Conservation (phyloP, 1,140 invertebrate genomes). For the Archivesica marissinica region DNA sequence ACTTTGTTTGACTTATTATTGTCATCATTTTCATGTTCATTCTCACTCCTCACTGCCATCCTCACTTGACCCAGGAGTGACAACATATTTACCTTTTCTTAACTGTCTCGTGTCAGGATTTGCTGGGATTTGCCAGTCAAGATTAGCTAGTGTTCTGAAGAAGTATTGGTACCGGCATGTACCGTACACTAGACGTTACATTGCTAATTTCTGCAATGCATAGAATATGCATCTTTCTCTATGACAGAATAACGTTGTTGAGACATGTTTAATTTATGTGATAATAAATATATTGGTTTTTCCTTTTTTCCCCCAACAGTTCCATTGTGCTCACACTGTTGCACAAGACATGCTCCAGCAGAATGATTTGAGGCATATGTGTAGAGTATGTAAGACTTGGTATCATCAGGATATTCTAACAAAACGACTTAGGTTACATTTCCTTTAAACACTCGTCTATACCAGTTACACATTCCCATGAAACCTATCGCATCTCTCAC, state of each 20-base stretch:
- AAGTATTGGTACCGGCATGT: too few relatives aligned
- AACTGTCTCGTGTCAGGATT: too few relatives aligned
- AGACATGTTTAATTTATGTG: constrained; percentile 66
- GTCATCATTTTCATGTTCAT: too few relatives aligned
- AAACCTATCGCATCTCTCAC: constrained; percentile 18
- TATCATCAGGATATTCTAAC: constrained; percentile 38
- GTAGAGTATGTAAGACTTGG: constrained; percentile 47
- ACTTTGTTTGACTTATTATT: too few relatives aligned
- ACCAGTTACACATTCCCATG: constrained; percentile 60
- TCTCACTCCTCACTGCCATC: too few relatives aligned
- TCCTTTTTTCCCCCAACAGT: constrained; percentile 10
- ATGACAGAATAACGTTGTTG: constrained; percentile 58
- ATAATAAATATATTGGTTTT: constrained; percentile 66
- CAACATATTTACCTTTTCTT: too few relatives aligned
- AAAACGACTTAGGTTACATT: constrained; percentile 19
- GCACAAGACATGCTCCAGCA: constrained; percentile 4
- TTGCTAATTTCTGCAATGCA: constrained; percentile 74
- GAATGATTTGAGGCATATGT: constrained; percentile 32
- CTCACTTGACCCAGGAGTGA: too few relatives aligned
- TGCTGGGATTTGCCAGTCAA: too few relatives aligned
- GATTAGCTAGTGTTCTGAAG: too few relatives aligned
- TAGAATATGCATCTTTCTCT: constrained; percentile 74
- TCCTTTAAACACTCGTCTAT: constrained; percentile 56
- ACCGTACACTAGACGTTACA: too few relatives aligned
- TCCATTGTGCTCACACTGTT: constrained; percentile 24